Conservation (phyloP, 2,888 invertebrate species). For the Emmelina monodactyla region DNA sequence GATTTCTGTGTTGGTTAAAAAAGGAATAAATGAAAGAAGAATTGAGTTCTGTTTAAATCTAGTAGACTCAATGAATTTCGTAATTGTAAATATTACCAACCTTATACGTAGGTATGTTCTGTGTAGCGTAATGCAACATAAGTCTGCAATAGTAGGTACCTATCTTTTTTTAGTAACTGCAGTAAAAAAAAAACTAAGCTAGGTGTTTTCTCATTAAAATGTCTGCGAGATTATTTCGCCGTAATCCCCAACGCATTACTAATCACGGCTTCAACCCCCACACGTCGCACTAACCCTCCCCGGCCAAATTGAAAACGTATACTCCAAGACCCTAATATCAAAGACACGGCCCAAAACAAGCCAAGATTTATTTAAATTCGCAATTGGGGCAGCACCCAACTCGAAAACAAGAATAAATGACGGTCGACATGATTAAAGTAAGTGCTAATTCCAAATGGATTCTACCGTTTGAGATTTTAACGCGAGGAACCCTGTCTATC, state of each 20-base stretch:
- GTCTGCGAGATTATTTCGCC: conserved; percentile 47
- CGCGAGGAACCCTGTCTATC: no score
- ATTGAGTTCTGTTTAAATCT: no score
- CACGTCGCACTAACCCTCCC: conserved; percentile 30
- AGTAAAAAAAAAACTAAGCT: no score
- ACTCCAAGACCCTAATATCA: conserved; percentile 15
- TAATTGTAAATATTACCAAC: no score
- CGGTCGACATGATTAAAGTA: neutral
- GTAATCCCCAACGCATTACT: conserved; percentile 42
- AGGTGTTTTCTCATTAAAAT: conserved; percentile 50
- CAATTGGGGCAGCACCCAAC: conserved; percentile 14
- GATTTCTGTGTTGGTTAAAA: conserved; percentile 1
- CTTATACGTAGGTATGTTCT: no score
- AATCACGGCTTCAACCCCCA: conserved; percentile 45
- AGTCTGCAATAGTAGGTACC: no score
- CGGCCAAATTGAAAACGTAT: conserved; percentile 43
- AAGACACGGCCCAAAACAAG: conserved; percentile 28
- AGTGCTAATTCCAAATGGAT: conserved; percentile 1
- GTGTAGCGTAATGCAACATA: no score
- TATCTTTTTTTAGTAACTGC: no score
- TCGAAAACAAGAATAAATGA: no score
- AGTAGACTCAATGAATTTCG: no score
- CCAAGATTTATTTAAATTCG: conserved; percentile 32
- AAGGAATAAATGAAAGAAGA: no score
- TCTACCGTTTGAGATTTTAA: no score